A percentile compares a stretch with the other conserved stretches of the same genome.
Evolutionary conservation across 2,797 vertebrate species (phyloP).

Genomic region (Dermochelys coriacea): DNA sequence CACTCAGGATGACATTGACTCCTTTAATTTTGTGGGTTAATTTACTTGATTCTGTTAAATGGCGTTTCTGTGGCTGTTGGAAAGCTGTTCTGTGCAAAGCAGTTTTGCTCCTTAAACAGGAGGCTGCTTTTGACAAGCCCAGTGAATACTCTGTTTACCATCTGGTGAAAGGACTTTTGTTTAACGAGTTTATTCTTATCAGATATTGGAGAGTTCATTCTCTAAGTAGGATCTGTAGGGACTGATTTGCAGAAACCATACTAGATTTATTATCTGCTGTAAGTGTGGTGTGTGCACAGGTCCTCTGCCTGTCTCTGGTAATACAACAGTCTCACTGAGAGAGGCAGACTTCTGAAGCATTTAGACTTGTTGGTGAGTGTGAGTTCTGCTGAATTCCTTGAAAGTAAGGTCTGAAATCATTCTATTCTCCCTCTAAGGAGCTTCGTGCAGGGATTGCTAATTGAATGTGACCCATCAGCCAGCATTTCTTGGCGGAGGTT

Average conservation of each 20-base stretch:
- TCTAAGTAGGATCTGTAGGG: conserved; percentile 35
- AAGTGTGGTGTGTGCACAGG: neutral
- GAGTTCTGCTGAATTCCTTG: neutral
- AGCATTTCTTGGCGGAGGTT: neutral
- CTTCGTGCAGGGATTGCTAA: conserved; percentile 40
- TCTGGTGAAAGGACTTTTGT: conserved; percentile 40
- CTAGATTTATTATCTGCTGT: conserved; percentile 9
- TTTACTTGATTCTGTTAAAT: neutral
- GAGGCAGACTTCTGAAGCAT: neutral
- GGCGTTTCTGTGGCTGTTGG: neutral
- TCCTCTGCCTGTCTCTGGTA: neutral
- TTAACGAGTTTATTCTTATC: conserved; percentile 42
- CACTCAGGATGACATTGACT: neutral
- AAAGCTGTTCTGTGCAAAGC: conserved; percentile 26
- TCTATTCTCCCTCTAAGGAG: neutral
- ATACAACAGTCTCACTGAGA: neutral
- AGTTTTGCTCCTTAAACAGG: neutral
- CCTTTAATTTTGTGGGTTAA: neutral
- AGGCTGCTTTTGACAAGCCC: conserved; percentile 15
- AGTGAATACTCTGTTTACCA: neutral
- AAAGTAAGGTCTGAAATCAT: neutral
- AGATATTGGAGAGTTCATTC: conserved; percentile 49
- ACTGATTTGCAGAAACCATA: conserved; percentile 39
- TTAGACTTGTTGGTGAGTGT: neutral
- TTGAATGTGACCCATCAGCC: neutral